Evolutionary conservation across 2,113 vertebrate species (phyloP).

Genomic region (Nothoprocta pentlandii): DNA sequence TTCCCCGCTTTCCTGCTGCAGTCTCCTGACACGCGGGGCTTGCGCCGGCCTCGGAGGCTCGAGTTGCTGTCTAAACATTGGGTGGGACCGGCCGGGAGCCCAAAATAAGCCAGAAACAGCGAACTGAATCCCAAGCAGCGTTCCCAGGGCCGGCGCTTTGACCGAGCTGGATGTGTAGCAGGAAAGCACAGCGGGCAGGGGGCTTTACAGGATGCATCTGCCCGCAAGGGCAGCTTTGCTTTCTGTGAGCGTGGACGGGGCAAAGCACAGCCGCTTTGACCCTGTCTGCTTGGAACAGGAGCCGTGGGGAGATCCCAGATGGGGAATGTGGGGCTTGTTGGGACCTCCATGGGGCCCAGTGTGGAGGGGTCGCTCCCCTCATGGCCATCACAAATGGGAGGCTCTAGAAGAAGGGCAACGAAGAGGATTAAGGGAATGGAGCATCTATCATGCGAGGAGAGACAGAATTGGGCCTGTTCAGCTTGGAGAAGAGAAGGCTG

Average conservation of each 20-base stretch:
- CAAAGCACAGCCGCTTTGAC: too few relatives aligned
- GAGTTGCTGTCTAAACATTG: conserved; percentile 76
- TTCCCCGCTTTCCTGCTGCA: conserved; percentile 1
- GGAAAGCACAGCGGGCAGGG: background rate
- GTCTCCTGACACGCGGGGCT: conserved; percentile 48
- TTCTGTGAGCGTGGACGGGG: too few relatives aligned
- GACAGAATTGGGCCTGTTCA: too few relatives aligned
- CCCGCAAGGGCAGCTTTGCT: too few relatives aligned
- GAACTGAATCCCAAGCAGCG: conserved; percentile 51
- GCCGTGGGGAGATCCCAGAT: background rate
- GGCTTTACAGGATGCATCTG: too few relatives aligned
- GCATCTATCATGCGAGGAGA: too few relatives aligned
- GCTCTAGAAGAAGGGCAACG: too few relatives aligned
- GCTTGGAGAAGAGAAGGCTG: too few relatives aligned
- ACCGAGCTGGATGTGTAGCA: background rate
- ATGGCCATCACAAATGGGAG: too few relatives aligned
- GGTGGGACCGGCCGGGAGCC: conserved; percentile 50
- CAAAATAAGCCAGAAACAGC: conserved; percentile 70
- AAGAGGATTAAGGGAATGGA: too few relatives aligned
- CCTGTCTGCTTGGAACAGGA: background rate
- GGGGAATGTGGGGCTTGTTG: background rate
- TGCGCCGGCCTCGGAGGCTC: conserved; percentile 46
- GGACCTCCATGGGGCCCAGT: too few relatives aligned
- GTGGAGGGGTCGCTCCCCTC: too few relatives aligned
- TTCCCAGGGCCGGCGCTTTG: conserved; percentile 20